These are phyloP conservation scores for Fulmarus glacialis DNA, from an alignment of 2,113 vertebrate species.

Conservation along the genomic window DNA sequence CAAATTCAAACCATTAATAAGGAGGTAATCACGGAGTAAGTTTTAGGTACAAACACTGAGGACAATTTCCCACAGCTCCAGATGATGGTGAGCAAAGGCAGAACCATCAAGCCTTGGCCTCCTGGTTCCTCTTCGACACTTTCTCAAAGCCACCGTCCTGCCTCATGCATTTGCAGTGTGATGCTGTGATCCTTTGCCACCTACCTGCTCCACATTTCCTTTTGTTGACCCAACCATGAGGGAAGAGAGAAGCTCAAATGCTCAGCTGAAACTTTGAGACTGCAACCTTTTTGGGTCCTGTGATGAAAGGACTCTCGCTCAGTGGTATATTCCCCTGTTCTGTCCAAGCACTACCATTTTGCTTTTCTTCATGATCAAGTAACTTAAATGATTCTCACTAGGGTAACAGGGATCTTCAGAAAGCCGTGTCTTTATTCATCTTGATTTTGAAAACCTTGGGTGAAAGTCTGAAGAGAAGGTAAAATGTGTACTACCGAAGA, in stretches of 20 bases:
- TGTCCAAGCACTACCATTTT: not conserved
- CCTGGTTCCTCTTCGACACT: not conserved
- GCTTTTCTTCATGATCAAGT: accelerated
- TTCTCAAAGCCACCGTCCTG: not conserved
- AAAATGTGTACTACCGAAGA: not conserved
- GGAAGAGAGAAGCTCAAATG: not conserved
- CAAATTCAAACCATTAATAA: not conserved
- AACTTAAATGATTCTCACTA: not conserved
- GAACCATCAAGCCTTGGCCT: not conserved
- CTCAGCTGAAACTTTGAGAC: not conserved
- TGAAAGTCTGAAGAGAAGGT: not conserved
- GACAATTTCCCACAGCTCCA: not conserved
- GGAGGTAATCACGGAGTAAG: not conserved
- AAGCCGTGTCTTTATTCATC: not conserved
- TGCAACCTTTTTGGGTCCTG: not conserved
- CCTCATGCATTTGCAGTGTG: not conserved
- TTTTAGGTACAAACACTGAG: not conserved
- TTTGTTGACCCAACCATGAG: not conserved
- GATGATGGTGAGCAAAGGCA: not conserved
- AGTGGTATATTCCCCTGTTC: not conserved
- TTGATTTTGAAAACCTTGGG: not conserved
- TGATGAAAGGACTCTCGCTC: not conserved
- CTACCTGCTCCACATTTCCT: not conserved
- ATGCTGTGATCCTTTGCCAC: not conserved
- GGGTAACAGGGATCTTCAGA: not conserved